Conservation (phyloP, 2,888 invertebrate genomes). For the Seira ritae region DNA sequence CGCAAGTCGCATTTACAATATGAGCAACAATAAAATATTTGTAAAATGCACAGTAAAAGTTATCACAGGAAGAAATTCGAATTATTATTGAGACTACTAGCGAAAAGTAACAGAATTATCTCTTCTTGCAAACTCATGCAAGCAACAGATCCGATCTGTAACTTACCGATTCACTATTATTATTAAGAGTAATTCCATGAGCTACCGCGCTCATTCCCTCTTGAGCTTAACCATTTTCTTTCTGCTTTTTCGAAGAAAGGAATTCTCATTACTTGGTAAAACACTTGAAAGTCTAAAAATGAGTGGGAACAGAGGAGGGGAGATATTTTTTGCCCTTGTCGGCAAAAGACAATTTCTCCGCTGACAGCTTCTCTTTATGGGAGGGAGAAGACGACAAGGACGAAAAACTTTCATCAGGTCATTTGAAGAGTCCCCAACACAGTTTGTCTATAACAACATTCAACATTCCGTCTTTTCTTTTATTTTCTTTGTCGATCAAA, state of each 20-base stretch:
- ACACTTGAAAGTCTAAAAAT: conserved; percentile 26
- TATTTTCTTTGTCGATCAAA: conserved; percentile 63
- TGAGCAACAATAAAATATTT: no score
- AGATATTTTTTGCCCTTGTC: no score
- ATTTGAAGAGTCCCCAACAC: conserved; percentile 60
- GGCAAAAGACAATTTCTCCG: conserved; percentile 56
- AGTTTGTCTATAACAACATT: conserved; percentile 63
- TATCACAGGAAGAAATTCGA: no score
- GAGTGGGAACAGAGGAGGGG: conserved; percentile 32
- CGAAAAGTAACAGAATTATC: no score
- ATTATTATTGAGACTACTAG: no score
- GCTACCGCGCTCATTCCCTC: no score
- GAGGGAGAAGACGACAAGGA: conserved; percentile 38
- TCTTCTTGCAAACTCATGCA: no score
- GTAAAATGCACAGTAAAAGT: no score
- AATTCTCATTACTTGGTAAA: conserved; percentile 58
- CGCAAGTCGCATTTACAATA: no score
- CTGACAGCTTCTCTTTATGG: conserved; percentile 63
- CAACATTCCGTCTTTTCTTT: conserved; percentile 57
- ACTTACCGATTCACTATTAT: no score
- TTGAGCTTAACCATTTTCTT: conserved; percentile 2
- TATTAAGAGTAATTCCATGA: no score
- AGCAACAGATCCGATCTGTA: no score
- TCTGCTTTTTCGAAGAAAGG: conserved; percentile 24
- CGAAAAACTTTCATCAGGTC: conserved; percentile 63